These are phyloP conservation scores for Leucosticte australis DNA, from an alignment of 2,113 vertebrate species.

Conservation along the genomic window DNA sequence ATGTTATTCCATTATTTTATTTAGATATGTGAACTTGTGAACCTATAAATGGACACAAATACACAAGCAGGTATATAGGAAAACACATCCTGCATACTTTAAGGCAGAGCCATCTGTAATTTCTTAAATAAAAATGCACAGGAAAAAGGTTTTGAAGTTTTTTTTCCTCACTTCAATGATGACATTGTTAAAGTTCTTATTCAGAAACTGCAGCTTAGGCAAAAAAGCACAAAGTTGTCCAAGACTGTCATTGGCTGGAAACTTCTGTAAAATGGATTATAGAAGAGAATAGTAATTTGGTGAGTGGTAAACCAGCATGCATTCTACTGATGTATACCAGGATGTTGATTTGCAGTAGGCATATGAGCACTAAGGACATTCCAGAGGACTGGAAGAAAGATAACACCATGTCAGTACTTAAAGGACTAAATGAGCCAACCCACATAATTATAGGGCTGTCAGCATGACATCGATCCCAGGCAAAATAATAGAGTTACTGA, in stretches of 20 bases:
- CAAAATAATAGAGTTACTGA: slow-evolving; percentile 13
- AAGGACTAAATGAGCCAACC: not conserved
- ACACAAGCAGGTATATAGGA: not conserved
- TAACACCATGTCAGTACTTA: not conserved
- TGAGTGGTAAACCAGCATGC: not conserved
- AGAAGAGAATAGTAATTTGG: not conserved
- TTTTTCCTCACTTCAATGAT: not conserved
- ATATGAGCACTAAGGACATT: not conserved
- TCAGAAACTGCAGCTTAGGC: not conserved
- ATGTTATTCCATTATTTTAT: not conserved
- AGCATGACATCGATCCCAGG: not conserved
- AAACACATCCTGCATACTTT: not conserved
- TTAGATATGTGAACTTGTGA: not conserved
- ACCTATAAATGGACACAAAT: not conserved
- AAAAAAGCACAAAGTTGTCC: not conserved
- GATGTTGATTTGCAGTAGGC: not conserved
- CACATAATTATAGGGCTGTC: slow-evolving; percentile 36
- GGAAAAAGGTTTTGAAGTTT: not conserved
- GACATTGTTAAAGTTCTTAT: not conserved
- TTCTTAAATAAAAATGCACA: not conserved
- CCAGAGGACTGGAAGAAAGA: not conserved
- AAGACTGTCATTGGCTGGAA: not conserved
- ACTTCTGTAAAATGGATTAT: not conserved
- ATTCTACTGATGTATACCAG: not conserved
- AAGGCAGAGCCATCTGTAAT: not conserved